phyloP scores from a whole-genome alignment of 2,113 vertebrate genomes.

The Eptatretus burgeri region DNA sequence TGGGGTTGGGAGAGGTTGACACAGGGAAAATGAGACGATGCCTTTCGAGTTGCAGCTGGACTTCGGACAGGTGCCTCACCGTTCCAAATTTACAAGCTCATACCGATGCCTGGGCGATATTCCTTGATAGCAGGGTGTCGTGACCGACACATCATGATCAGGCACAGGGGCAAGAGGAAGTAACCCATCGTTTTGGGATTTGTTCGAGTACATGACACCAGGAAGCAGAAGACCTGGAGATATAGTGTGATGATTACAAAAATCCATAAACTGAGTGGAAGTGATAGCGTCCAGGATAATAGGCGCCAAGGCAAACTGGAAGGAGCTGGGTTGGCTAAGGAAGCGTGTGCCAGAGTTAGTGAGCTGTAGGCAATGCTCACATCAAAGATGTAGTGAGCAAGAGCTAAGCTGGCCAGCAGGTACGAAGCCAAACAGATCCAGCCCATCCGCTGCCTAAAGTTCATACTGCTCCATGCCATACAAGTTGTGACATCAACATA shows the following conservation, averaged over 20 bases:
- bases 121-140: background rate
- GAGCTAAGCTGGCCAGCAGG: slow-evolving; percentile 40
- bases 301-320: slow-evolving; percentile 20
- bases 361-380: slow-evolving; percentile 55
- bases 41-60: too few species aligned
- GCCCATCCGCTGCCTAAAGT: slow-evolving; percentile 94
- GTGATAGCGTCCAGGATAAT: slow-evolving; percentile 31
- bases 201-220: slow-evolving; percentile 79
- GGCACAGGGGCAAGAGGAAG: slow-evolving; percentile 68
- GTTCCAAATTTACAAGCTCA: too few species aligned
- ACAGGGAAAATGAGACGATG: too few species aligned
- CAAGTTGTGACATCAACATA: background rate
- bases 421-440: slow-evolving; percentile 67
- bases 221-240: slow-evolving; percentile 78
- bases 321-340: slow-evolving; percentile 24
- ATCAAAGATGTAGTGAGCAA: slow-evolving; percentile 68
- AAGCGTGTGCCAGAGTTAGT: slow-evolving; percentile 43
- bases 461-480: slow-evolving; percentile 98
- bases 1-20: too few species aligned
- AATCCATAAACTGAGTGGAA: slow-evolving; percentile 68
- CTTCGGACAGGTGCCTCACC: too few species aligned
- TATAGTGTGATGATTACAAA: slow-evolving; percentile 58
- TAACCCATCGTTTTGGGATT: slow-evolving; percentile 71
- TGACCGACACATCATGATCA: slow-evolving; percentile 14
- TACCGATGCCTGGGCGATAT: background rate